Evolutionary conservation across 2,113 vertebrate genomes (phyloP), one percentile per base, ranked within the genome.

Genomic region (Echinops telfairi): DNA sequence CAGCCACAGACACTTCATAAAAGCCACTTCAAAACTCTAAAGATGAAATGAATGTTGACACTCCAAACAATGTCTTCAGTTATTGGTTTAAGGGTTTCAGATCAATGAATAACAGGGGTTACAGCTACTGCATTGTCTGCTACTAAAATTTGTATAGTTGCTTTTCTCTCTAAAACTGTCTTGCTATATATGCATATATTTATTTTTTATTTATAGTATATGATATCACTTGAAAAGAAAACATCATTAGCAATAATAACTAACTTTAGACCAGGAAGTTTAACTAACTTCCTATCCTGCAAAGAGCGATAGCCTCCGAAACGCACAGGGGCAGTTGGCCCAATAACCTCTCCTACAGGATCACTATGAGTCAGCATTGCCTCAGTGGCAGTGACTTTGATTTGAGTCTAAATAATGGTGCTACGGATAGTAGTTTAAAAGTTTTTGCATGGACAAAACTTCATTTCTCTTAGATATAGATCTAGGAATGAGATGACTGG

Each of bases 1-100:
- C 64, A 62, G 36, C 7, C 62, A 70, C 20, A 90, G 43, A 64
- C 4, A 40, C 20, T 85, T 93, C 23, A 86, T 82, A 89, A 93
- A 93, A 71, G 5, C 14, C 31, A 83, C 64, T 83, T 86, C 8
- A 47, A 93, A 94, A 38, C 38, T 33, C 29, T 86, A 23, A 79
- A 91, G 64, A 40, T 47, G 6, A 87, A 93, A 71, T 93, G 53
- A 76, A 90, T n/a, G 57, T 93, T 78, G n/a, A 29, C 47, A 3
- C 22, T 14, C 43, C 10, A 79, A 83, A 83, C 22, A 64, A n/a
- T 33, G 60, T 71, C 53, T 47, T 33, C 23, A 77, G 14, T 6
- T n/a, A 27, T 53, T 86, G 27, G 9, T 60, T 60, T 62, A 86
- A 92, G 33, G 3, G 16, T 91, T 80, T 93, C 81, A 89, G 43